Conservation (phyloP, 1,140 invertebrate species). For the Aphaenogaster floridana region DNA sequence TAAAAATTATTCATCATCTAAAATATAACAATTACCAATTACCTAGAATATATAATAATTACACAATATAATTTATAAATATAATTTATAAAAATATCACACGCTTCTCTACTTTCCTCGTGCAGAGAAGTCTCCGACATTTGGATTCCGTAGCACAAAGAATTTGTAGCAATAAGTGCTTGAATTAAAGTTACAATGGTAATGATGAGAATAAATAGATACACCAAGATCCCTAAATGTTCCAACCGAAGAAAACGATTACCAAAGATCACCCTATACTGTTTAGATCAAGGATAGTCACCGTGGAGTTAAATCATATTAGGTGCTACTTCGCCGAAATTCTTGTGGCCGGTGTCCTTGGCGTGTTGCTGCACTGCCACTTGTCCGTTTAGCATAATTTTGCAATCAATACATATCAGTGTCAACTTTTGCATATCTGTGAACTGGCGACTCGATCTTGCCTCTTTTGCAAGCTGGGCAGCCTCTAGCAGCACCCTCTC, state of each 20-base stretch:
- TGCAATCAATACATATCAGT: constrained; percentile 93
- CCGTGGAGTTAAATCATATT: constrained; percentile 23
- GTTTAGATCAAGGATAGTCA: constrained; percentile 46
- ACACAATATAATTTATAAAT: constrained; percentile 20
- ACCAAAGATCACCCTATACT: constrained; percentile 17
- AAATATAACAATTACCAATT: not conserved
- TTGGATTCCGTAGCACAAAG: not conserved
- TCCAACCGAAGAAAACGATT: not conserved
- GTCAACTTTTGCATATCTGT: constrained; percentile 96
- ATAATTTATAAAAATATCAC: constrained; percentile 55
- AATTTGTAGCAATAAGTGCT: constrained; percentile 8
- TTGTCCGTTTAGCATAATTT: constrained; percentile 92
- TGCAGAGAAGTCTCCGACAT: not conserved
- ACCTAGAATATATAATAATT: not conserved
- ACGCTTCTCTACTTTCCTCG: not conserved
- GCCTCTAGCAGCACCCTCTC: constrained; percentile 92
- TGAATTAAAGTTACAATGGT: not conserved
- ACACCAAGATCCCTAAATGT: constrained; percentile 17
- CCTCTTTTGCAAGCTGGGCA: constrained; percentile 94
- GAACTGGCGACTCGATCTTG: constrained; percentile 94
- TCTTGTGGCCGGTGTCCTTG: constrained; percentile 93
- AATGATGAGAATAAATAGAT: not conserved
- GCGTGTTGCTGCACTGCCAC: constrained; percentile 94
- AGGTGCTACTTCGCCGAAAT: constrained; percentile 93
- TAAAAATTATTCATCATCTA: not conserved